phyloP scores from a whole-genome alignment of 2,797 vertebrate species.

The Urocyon cinereoargenteus region DNA sequence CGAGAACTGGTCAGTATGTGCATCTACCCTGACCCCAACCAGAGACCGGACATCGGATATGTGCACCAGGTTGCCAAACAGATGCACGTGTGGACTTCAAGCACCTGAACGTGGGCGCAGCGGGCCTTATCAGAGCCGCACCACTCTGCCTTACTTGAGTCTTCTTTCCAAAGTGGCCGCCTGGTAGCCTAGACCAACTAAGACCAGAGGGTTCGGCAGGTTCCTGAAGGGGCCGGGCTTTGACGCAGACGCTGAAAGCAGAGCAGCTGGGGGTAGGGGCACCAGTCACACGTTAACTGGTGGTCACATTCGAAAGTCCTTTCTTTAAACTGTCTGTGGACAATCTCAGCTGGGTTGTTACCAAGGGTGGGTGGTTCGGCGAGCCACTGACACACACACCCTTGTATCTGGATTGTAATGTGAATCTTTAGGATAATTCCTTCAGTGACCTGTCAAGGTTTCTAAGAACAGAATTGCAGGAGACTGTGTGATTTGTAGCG shows the following conservation, averaged over 20 bases:
- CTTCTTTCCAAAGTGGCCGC: conserved; percentile 83
- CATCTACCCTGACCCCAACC: conserved; percentile 94
- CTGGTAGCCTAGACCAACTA: conserved; percentile 80
- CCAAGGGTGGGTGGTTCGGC: conserved; percentile 62
- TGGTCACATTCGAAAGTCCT: conserved; percentile 85
- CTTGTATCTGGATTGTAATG: conserved; percentile 86
- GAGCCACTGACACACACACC: conserved; percentile 42
- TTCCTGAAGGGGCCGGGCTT: conserved; percentile 78
- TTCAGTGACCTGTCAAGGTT: conserved; percentile 83
- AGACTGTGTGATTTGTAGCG: conserved; percentile 85
- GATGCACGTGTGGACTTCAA: conserved; percentile 95
- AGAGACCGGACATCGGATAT: conserved; percentile 94
- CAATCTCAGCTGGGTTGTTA: conserved; percentile 85
- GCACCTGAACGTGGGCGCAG: conserved; percentile 88
- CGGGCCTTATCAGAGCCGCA: conserved; percentile 52
- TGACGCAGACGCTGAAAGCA: conserved; percentile 73
- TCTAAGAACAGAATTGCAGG: conserved; percentile 82
- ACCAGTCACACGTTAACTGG: conserved; percentile 81
- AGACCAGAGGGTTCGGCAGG: conserved; percentile 74
- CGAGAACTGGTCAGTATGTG: conserved; percentile 96
- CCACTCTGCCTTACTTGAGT: conserved; percentile 89
- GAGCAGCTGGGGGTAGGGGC: conserved; percentile 52
- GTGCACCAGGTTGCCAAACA: conserved; percentile 95
- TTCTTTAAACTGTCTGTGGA: conserved; percentile 85
- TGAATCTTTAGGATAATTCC: conserved; percentile 88